Percentiles rank a stretch among this genome's conserved stretches.
phyloP scores from a whole-genome alignment of 2,888 invertebrate genomes.

The Didymodactylos carnosus region DNA sequence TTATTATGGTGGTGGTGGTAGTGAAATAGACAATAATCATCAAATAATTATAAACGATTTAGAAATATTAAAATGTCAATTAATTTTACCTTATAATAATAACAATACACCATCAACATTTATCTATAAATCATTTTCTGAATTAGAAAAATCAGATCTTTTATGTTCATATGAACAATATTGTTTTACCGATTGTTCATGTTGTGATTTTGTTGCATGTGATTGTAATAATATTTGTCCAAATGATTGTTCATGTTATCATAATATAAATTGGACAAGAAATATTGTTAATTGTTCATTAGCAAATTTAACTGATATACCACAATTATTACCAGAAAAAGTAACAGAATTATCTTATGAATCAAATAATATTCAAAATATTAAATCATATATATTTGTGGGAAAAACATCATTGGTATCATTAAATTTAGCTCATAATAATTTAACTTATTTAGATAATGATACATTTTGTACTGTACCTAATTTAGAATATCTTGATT shows the following conservation, averaged over 20 bases:
- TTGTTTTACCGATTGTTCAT: not conserved
- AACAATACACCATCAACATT: too few species aligned
- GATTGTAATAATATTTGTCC: not conserved
- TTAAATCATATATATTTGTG: not conserved
- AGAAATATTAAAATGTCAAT: not conserved
- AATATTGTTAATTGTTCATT: not conserved
- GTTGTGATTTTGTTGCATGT: not conserved
- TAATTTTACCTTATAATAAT: too few species aligned
- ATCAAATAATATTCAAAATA: not conserved
- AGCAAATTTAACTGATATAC: not conserved
- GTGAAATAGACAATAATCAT: too few species aligned
- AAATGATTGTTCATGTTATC: not conserved
- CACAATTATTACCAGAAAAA: not conserved
- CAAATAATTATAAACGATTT: not conserved
- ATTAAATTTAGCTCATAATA: not conserved
- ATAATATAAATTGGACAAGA: not conserved
- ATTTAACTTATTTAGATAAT: not conserved
- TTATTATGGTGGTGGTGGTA: too few species aligned
- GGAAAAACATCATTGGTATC: not conserved
- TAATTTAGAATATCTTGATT: not conserved
- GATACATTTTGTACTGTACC: not conserved
- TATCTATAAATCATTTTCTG: too few species aligned
- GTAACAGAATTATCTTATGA: not conserved
- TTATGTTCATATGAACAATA: not conserved
- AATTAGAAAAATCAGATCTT: too few species aligned